A percentile compares a stretch with the other conserved stretches of the same genome.
Conservation (phyloP, 2,113 vertebrate species). For the Dolichallabes microphthalmus region DNA sequence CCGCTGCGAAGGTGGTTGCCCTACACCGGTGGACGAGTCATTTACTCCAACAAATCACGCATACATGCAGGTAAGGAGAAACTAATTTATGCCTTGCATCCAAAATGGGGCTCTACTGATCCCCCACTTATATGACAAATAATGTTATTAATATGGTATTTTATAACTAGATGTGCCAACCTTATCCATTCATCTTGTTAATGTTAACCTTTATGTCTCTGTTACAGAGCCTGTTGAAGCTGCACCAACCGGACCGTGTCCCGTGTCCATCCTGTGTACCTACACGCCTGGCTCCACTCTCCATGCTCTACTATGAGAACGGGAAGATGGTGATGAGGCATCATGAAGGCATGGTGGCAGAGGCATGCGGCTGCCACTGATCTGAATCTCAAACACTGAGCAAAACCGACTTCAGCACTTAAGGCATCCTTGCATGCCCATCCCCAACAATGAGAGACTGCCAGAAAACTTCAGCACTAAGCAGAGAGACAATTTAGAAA, state of each 20-base stretch:
- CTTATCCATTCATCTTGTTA: neutral
- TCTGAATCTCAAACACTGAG: constrained; percentile 61
- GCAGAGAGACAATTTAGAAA: neutral
- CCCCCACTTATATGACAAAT: neutral
- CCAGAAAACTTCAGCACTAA: constrained; percentile 16
- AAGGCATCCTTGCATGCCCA: neutral
- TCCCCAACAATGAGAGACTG: neutral
- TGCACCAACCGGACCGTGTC: constrained; percentile 77
- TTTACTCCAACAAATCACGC: constrained; percentile 84
- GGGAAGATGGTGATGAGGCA: constrained; percentile 75
- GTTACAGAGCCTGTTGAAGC: constrained; percentile 80
- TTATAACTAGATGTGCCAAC: neutral
- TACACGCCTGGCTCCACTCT: constrained; percentile 74
- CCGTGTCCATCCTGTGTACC: constrained; percentile 79
- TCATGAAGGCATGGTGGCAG: constrained; percentile 82
- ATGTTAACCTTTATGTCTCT: constrained; percentile 25
- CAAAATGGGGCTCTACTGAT: neutral
- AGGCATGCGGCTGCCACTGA: constrained; percentile 86
- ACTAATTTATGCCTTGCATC: neutral
- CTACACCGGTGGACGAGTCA: constrained; percentile 77
- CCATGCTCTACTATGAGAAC: constrained; percentile 86
- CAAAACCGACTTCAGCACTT: constrained; percentile 42
- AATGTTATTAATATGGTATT: neutral
- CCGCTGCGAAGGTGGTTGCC: constrained; percentile 81
- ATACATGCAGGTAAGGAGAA: constrained; percentile 81